Base-by-base conservation (phyloP, 1,140 invertebrate genomes). In the Teleopsis dalmanni region DNA sequence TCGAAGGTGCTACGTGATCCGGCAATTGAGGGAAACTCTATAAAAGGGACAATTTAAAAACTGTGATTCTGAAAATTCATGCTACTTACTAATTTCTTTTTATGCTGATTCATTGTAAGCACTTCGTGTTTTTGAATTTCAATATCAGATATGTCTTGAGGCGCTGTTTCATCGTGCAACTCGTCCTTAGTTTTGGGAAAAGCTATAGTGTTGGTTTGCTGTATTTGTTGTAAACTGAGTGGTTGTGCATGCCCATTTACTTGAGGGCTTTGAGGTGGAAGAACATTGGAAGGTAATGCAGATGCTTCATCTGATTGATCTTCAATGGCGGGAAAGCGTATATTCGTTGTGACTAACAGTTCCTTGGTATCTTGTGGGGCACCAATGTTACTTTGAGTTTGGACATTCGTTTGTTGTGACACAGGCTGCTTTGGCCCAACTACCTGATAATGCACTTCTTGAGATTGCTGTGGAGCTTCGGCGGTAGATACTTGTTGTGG, bases 41-140 rank as follows among this genome's bases (percentile, higher is more conserved):
- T 0, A 45, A 46, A 37, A 31, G 40, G 11, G 36, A 11, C 21
- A 4, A 13, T 10, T 6, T 6, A 41, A 14, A 14, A 41, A 23
- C 25, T 37, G 35, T 18, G 18, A 22, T 9, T 16, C 21, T 26
- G 9, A 10, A 1, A 23, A 41, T 6, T n/a, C 13, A 21, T 31
- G 9, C 11, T 29, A 43, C 50, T 42, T 16, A 67, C 64, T 61
- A 67, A 53, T 55, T 57, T 58, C 34, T 54, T 59, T 26, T 62
- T 41, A 19, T 65, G 60, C 49, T 65, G 60, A 8, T 57, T 66
- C 14, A 69, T 49, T 22, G 56, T 70, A 7, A 69, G 38, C 3
- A 67, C 65, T 33, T 67, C 60, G 41, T 70, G 63, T 45, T 70
- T 60, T 37, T 68, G 65, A n/a, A 68, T 67, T 46, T 65, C 60